Base-by-base conservation (phyloP, 2,113 vertebrate genomes). In the Sylvietta virens region DNA sequence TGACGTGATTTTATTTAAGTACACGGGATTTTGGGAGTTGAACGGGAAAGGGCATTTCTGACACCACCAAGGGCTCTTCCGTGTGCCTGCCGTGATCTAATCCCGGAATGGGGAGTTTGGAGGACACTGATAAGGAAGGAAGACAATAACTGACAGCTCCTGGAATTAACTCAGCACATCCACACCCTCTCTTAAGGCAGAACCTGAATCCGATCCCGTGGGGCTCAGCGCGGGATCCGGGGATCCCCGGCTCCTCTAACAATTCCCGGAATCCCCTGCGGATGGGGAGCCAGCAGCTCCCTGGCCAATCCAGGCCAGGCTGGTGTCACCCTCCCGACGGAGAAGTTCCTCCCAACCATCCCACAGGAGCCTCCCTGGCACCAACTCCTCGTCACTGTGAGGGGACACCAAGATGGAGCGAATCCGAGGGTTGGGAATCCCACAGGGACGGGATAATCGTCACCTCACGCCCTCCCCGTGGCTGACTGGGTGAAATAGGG, bases 351-450 rank as follows among this genome's bases (percentile, higher is more conserved):
- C 44, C 64, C 58, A 4, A 1, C 19, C 37, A 14, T 10, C 62
- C 42, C 19, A 8, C 0, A 0, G 5, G 60, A 39, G 11, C 33
- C 33, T 72, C 47, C 69, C 58, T 10, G 2, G 42, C 70, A 48
- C n/a, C 72, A 40, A 0, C 37, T 42, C 42, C 0, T 26, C 3
- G 3, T 31, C 26, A 6, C 44, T 2, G 1, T 0, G 47, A 33
- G 13, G 54, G 37, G 24, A 13, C 3, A 2, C 6, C 44, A 20
- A 39, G 19, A 18, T 2, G 0, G 65, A 65, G 65, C 27, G 19
- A 56, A 27, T 53, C 76, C 76, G 4, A 22, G 71, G 42, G 3
- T 8, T 48, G 31, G 71, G 48, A 58, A 30, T 22, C 3, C 19
- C 79, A 17, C 31, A 9, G 0, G 1, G 5, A 16, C 5, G 1